These are phyloP conservation scores for Molorchus minor DNA, from an alignment of 2,888 invertebrate species.

Conservation along the genomic window DNA sequence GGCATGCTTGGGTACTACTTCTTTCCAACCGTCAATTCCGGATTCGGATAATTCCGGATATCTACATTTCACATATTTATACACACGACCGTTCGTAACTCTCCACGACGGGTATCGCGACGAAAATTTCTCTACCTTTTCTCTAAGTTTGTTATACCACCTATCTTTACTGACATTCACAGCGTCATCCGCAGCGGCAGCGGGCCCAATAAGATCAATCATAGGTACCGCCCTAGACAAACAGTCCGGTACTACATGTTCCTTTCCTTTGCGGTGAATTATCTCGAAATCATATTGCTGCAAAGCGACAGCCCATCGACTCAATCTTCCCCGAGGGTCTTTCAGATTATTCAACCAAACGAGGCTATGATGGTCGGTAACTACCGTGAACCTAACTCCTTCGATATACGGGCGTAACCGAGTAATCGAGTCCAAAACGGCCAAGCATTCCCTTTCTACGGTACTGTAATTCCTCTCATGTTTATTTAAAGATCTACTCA, in stretches of 20 bases:
- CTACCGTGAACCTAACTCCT: conserved; percentile 29
- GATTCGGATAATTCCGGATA: conserved; percentile 21
- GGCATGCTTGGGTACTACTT: conserved; percentile 36
- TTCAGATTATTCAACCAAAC: conserved; percentile 28
- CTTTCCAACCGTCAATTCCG: conserved; percentile 35
- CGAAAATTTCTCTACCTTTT: conserved; percentile 21
- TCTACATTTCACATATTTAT: conserved; percentile 30
- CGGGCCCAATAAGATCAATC: neutral
- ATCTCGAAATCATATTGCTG: conserved; percentile 41
- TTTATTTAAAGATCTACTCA: conserved; percentile 17
- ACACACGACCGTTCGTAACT: conserved; percentile 31
- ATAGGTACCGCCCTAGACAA: conserved; percentile 17
- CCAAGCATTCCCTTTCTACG: conserved; percentile 36
- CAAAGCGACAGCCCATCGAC: conserved; percentile 17
- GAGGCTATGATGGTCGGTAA: conserved; percentile 37
- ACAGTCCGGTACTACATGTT: conserved; percentile 30
- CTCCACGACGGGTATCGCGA: conserved; percentile 34
- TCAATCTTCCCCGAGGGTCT: conserved; percentile 26
- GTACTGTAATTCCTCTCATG: conserved; percentile 34
- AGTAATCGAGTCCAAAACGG: conserved; percentile 33
- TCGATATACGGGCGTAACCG: conserved; percentile 36
- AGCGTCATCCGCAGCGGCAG: too few relatives aligned
- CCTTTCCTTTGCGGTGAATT: conserved; percentile 31
- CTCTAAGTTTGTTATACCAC: conserved; percentile 37
- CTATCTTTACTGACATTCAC: conserved; percentile 1